These are phyloP conservation scores for Sinhomidia bicolor DNA, from an alignment of 2,888 invertebrate species.

Conservation along the genomic window DNA sequence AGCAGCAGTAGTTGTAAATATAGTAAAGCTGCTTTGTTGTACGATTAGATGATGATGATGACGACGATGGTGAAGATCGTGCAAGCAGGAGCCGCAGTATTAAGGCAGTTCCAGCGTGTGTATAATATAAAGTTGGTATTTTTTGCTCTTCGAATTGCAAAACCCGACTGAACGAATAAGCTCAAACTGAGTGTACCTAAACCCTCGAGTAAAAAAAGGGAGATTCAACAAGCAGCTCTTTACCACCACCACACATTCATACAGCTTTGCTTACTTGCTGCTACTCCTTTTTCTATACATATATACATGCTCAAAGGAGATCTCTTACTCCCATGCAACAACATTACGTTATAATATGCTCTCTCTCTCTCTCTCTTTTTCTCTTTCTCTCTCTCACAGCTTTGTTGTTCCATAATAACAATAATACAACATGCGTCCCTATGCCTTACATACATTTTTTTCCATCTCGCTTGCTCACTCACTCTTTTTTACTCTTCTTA, in stretches of 20 bases:
- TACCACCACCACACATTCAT: background rate
- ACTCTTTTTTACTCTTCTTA: conserved; percentile 26
- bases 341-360: conserved; percentile 69
- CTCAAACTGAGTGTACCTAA: conserved; percentile 72
- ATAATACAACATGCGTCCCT: conserved; percentile 53
- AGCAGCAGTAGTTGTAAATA: conserved; percentile 29
- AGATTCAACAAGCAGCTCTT: conserved; percentile 69
- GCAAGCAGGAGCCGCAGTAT: conserved; percentile 37
- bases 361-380: too few species aligned
- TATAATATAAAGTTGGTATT: conserved; percentile 68
- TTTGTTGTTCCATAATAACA: conserved; percentile 54
- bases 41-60: conserved; percentile 15
- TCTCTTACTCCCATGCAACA: conserved; percentile 74
- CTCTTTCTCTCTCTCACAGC: too few species aligned
- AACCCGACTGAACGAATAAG: conserved; percentile 78
- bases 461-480: conserved; percentile 34
- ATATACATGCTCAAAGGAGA: conserved; percentile 57
- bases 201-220: conserved; percentile 73
- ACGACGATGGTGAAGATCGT: conserved; percentile 27
- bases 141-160: conserved; percentile 80
- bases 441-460: conserved; percentile 56
- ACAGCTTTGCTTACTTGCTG: conserved; percentile 22
- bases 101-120: conserved; percentile 69
- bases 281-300: background rate
- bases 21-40: conserved; percentile 43